These are phyloP conservation scores for Euura lappo DNA, from an alignment of 1,140 invertebrate species.

Conservation along the genomic window DNA sequence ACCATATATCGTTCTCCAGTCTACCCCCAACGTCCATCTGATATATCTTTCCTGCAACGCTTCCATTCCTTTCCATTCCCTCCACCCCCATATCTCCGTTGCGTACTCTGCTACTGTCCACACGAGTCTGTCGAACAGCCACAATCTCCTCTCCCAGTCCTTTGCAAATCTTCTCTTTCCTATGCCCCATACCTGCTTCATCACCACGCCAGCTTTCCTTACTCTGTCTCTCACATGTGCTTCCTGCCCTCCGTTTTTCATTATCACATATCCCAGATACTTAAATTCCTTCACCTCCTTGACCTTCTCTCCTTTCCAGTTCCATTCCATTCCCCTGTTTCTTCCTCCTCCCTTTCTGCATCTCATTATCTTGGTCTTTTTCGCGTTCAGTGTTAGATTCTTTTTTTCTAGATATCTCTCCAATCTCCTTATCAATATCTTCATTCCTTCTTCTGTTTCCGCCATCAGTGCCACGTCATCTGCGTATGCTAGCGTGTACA, in stretches of 20 bases:
- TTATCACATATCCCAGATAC: neutral
- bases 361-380: neutral
- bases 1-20: too few relatives aligned
- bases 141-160: too few relatives aligned
- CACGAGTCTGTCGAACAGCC: too few relatives aligned
- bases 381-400: neutral
- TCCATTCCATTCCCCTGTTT: neutral
- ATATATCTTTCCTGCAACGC: too few relatives aligned
- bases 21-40: too few relatives aligned
- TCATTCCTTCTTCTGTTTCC: neutral
- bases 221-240: too few relatives aligned
- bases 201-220: too few relatives aligned
- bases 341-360: neutral
- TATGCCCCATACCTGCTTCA: too few relatives aligned
- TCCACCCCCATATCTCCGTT: too few relatives aligned
- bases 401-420: neutral
- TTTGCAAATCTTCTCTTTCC: too few relatives aligned
- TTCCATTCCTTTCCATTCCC: too few relatives aligned
- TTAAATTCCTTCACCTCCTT: neutral
- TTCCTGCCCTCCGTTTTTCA: neutral
- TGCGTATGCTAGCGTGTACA: neutral
- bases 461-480: neutral
- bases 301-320: neutral
- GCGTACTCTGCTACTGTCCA: too few relatives aligned
- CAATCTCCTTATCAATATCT: neutral